Evolutionary conservation across 2,113 vertebrate species (phyloP).

Genomic region (Mobula birostris): DNA sequence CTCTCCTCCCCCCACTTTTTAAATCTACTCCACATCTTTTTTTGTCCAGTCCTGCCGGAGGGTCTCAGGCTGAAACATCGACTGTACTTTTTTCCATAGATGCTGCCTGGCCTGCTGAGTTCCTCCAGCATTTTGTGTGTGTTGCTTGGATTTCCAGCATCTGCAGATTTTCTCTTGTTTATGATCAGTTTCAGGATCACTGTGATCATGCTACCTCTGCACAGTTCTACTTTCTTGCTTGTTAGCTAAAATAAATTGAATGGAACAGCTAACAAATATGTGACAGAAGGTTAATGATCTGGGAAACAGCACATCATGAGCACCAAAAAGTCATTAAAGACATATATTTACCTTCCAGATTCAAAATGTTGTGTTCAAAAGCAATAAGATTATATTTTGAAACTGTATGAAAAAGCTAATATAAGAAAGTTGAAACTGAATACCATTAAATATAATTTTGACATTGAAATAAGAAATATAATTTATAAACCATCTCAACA

Average conservation of each 20-base stretch:
- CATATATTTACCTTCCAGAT: background rate
- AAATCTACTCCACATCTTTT: no score
- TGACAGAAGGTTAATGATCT: conserved; percentile 16
- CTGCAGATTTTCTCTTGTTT: no score
- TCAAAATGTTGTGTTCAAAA: background rate
- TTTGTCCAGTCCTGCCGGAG: no score
- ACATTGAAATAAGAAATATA: conserved; percentile 3
- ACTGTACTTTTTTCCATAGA: no score
- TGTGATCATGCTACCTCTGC: background rate
- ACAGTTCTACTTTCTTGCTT: background rate
- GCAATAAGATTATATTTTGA: background rate
- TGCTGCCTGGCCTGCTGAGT: no score
- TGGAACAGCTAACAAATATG: background rate
- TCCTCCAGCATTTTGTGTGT: no score
- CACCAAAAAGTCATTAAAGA: background rate
- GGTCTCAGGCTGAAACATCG: no score
- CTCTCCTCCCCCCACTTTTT: no score
- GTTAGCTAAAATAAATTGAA: conserved; percentile 10
- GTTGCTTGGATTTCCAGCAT: no score
- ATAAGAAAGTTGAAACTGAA: background rate
- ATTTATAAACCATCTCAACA: background rate
- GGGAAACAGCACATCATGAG: background rate
- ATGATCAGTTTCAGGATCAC: background rate
- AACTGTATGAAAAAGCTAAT: background rate
- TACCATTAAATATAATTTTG: background rate